Base-by-base conservation (phyloP, 1,140 invertebrate species). In the Drosophila repletoides region DNA sequence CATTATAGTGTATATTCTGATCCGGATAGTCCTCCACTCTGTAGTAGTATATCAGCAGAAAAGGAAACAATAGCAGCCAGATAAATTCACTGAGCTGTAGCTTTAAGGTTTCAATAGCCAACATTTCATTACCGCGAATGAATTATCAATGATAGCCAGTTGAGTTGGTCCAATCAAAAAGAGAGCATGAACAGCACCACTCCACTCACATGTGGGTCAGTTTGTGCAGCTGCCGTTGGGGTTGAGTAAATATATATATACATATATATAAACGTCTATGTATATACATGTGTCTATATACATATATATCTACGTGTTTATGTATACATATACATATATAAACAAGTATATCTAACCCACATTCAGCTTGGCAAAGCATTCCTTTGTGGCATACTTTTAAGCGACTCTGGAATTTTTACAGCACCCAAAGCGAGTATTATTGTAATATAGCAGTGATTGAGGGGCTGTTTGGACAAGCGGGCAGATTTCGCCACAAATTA, bases 201-300 rank as follows among this genome's bases (percentile, higher is more conserved):
- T n/a, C n/a, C 3, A 9, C 12, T 9, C 26, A 14, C 31, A 81
- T 73, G 73, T 81, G 73, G 79, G 79, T 84, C 65, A 77, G 70
- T 71, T 77, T 77, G 69, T 73, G 79, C 79, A 81, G 77, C 72
- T 83, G 76, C 34, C 38, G 36, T 3, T 34, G 41, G 58, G 21
- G 3, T 43, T 48, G n/a, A 21, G 43, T 34, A 31, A 59, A 46
- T 24, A 26, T 21, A 1, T 3, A 10, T 12, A 48, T 3, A 28
- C 33, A 22, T 5, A 21, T 5, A 19, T 21, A 14, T 9, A 41
- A 24, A 29, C 24, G 15, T n/a, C 19, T 4, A 38, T 14, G 29
- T 6, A 40, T 5, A 40, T 15, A 28, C 5, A 41, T 22, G 28
- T 10, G 15, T 12, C 28, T 7, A 24, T 3, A 45, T 1, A 29